Conservation (phyloP, 2,888 invertebrate species). For the Colletes collaris region DNA sequence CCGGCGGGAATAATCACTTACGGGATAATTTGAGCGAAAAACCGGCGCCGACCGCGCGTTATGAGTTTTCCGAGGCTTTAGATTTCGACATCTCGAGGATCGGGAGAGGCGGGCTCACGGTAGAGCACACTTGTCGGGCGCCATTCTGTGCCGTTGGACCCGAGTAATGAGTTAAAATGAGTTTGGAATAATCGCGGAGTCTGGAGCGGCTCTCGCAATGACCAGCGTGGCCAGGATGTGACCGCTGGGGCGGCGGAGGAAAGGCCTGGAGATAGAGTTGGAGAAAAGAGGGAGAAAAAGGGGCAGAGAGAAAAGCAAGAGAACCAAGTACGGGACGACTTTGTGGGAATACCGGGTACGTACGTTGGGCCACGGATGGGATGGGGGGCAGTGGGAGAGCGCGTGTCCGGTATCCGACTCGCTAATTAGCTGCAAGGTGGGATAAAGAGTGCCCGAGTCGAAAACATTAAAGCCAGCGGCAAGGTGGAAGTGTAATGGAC, state of each 20-base stretch:
- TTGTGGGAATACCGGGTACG: conserved; percentile 55
- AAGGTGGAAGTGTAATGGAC: conserved; percentile 74
- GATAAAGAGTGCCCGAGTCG: conserved; percentile 77
- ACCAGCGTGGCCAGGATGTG: conserved; percentile 57
- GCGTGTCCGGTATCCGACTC: conserved; percentile 76
- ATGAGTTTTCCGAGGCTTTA: conserved; percentile 53
- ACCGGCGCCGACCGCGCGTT: conserved; percentile 6
- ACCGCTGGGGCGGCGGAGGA: conserved; percentile 50
- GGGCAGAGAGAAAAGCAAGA: conserved; percentile 45
- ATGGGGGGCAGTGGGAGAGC: conserved; percentile 59
- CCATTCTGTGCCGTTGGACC: conserved; percentile 66
- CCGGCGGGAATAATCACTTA: conserved; percentile 29
- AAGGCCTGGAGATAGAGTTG: conserved; percentile 47
- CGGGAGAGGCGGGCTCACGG: conserved; percentile 19
- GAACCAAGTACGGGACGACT: conserved; percentile 62
- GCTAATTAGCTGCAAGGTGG: conserved; percentile 80
- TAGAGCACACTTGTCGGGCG: conserved; percentile 61
- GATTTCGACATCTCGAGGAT: conserved; percentile 41
- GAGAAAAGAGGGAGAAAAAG: conserved; percentile 42
- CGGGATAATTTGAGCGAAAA: conserved; percentile 42
- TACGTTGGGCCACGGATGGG: conserved; percentile 42
- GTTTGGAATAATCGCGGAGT: conserved; percentile 73
- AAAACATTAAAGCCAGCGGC: conserved; percentile 77
- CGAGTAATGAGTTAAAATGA: conserved; percentile 76
- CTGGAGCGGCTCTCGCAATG: conserved; percentile 57